Evolutionary conservation across 2,113 vertebrate species (phyloP).

Genomic region (Petromus typicus): DNA sequence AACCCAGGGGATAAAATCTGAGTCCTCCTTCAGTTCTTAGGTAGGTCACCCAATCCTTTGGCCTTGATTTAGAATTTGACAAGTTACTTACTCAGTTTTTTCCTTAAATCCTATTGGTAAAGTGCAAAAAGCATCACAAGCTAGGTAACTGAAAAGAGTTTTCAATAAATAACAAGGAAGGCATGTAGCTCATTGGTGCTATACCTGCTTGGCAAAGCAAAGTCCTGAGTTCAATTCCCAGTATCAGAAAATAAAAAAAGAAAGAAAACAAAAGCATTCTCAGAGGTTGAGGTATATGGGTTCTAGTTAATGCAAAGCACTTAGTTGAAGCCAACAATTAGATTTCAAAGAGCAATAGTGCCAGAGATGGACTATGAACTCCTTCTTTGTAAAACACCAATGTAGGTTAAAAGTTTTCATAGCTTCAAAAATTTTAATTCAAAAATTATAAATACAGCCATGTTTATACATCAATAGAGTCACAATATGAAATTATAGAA

Average conservation of each 20-base stretch:
- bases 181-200: no score
- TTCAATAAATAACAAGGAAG: slow-evolving; percentile 35
- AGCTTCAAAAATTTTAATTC: background rate
- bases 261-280: background rate
- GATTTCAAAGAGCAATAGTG: slow-evolving; percentile 18
- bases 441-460: background rate
- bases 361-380: background rate
- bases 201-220: no score
- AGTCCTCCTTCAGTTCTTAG: slow-evolving; percentile 54
- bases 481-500: background rate
- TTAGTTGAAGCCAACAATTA: background rate
- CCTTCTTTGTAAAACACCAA: background rate
- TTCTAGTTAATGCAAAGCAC: slow-evolving; percentile 41
- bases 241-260: no score
- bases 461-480: background rate
- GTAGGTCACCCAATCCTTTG: slow-evolving; percentile 57
- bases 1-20: slow-evolving; percentile 41
- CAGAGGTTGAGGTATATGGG: background rate
- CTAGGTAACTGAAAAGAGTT: slow-evolving; percentile 56
- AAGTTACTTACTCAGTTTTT: slow-evolving; percentile 27
- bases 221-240: no score
- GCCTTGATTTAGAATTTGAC: slow-evolving; percentile 72
- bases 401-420: background rate
- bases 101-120: slow-evolving; percentile 65
- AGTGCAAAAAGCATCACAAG: background rate